phyloP scores from a whole-genome alignment of 2,888 invertebrate genomes.

The Drosophila helvetica region DNA sequence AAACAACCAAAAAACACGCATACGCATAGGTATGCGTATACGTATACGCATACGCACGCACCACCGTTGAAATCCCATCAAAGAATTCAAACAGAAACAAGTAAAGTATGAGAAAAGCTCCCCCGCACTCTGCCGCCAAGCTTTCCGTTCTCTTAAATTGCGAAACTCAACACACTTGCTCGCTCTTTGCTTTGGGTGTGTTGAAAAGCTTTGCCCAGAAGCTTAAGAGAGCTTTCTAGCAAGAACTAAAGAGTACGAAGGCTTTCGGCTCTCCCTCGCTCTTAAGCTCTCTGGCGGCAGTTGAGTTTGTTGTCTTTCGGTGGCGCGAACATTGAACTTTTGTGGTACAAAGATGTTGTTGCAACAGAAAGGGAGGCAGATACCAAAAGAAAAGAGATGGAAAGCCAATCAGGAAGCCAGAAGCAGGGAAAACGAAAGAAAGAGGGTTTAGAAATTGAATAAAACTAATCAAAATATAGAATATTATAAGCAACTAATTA shows the following conservation, averaged over 20 bases:
- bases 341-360: background rate
- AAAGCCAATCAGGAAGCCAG: slow-evolving; percentile 45
- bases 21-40: slow-evolving; percentile 35
- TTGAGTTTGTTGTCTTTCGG: slow-evolving; percentile 16
- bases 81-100: background rate
- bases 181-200: slow-evolving; percentile 6
- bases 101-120: slow-evolving; percentile 23
- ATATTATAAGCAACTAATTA: slow-evolving; percentile 5
- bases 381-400: slow-evolving; percentile 13
- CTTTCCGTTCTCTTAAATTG: background rate
- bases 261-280: background rate
- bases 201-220: slow-evolving; percentile 12
- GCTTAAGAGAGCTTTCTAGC: slow-evolving; percentile 15
- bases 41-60: slow-evolving; percentile 30
- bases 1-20: slow-evolving; percentile 8
- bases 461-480: background rate
- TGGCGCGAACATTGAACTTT: slow-evolving; percentile 69
- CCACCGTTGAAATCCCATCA: slow-evolving; percentile 1
- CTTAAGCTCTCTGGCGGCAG: background rate
- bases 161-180: background rate
- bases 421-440: too few species aligned
- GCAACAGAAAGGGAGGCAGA: slow-evolving; percentile 15
- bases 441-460: background rate
- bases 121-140: background rate
- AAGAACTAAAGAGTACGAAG: background rate